These are phyloP conservation scores for Andrena praecox DNA, from an alignment of 2,888 invertebrate genomes.

Conservation along the genomic window DNA sequence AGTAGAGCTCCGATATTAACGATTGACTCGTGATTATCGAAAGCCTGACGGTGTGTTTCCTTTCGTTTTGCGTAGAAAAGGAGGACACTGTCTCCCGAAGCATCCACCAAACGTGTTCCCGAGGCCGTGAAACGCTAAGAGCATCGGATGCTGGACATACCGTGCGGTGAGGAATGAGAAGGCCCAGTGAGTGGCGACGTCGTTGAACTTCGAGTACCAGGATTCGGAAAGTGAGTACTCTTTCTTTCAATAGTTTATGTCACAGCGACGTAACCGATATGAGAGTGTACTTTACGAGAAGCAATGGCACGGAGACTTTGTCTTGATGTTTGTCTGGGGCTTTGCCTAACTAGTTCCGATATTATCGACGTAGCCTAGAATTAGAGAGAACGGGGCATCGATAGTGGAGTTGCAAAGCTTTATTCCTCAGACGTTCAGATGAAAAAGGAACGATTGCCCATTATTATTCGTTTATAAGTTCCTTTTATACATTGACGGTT, in stretches of 20 bases:
- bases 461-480: neutral
- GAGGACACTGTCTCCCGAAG: conserved; percentile 6
- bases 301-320: neutral
- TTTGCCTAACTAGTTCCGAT: neutral
- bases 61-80: conserved; percentile 24
- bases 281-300: neutral
- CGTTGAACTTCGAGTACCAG: conserved; percentile 19
- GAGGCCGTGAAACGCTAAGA: neutral
- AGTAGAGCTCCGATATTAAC: neutral
- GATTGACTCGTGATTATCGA: neutral
- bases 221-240: conserved; percentile 20
- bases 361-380: neutral
- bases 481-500: no score
- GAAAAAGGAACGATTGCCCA: neutral
- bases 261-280: neutral
- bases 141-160: conserved; percentile 9
- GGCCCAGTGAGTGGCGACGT: neutral
- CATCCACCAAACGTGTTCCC: neutral
- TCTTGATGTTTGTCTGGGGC: no score
- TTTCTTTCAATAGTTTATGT: neutral
- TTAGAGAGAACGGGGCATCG: no score
- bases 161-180: conserved; percentile 24
- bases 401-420: no score
- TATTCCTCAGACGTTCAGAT: no score
- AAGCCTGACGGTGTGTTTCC: neutral